Percentiles rank a stretch among this genome's conserved stretches.
phyloP scores from a whole-genome alignment of 1,140 invertebrate genomes.

The Zaprionus lachaisei region DNA sequence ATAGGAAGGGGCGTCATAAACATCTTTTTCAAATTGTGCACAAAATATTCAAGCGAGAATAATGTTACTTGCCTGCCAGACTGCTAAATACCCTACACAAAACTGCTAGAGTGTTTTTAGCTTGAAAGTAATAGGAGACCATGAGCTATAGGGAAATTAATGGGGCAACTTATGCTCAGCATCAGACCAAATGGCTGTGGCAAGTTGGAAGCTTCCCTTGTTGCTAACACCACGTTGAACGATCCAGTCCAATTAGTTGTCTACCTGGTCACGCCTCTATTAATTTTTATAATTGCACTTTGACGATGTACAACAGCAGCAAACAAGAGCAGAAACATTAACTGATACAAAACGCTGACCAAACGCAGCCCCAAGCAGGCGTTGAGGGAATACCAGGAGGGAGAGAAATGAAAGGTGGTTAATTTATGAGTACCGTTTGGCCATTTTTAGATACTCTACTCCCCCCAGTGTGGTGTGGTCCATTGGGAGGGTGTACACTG shows the following conservation, averaged over 20 bases:
- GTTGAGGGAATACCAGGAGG: not conserved
- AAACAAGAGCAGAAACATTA: not conserved
- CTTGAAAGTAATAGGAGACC: not conserved
- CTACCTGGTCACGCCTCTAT: constrained; percentile 21
- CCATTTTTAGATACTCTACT: constrained; percentile 1
- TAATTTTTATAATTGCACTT: constrained; percentile 45
- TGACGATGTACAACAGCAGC: constrained; percentile 20
- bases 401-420: not conserved
- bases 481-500: not conserved
- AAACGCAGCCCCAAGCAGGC: constrained; percentile 1
- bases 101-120: not conserved
- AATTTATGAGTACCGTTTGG: not conserved
- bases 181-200: not conserved
- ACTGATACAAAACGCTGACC: constrained; percentile 18
- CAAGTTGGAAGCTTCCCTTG: not conserved
- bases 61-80: not conserved
- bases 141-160: not conserved
- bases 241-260: constrained; percentile 16
- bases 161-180: not conserved
- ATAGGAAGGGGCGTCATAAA: not conserved
- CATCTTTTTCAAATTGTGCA: not conserved
- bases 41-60: not conserved
- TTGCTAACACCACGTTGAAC: not conserved
- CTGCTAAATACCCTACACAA: not conserved
- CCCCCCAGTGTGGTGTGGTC: not conserved